Conservation (phyloP, 2,797 vertebrate species). For the Cossypha niveicapilla region DNA sequence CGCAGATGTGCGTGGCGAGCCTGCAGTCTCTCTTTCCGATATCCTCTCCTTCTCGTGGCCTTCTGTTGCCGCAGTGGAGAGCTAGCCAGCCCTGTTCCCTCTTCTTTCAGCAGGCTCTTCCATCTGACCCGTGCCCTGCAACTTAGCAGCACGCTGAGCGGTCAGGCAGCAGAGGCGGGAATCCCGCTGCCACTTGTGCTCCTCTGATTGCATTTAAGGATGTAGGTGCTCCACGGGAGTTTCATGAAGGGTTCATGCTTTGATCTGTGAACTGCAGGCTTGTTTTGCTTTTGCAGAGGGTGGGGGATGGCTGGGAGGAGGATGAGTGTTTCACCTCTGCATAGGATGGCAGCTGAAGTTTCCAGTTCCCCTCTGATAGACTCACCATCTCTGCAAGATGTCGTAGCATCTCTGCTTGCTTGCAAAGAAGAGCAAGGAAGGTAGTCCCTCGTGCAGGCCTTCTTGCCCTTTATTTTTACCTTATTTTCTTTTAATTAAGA, state of each 20-base stretch:
- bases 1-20: background rate
- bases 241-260: background rate
- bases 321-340: background rate
- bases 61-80: constrained; percentile 19
- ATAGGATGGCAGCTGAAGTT: background rate
- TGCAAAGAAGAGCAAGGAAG: background rate
- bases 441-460: background rate
- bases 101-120: background rate
- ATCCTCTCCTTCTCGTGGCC: background rate
- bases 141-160: background rate
- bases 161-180: background rate
- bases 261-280: background rate
- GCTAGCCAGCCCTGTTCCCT: background rate
- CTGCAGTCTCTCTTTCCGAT: background rate
- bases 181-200: background rate
- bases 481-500: background rate
- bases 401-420: background rate
- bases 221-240: background rate
- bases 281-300: background rate
- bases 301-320: background rate
- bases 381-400: background rate
- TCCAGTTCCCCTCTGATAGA: background rate
- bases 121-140: background rate
- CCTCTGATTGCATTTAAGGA: background rate
- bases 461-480: background rate